phyloP scores from a whole-genome alignment of 2,797 vertebrate genomes.

The Phalloptychus januarius region DNA sequence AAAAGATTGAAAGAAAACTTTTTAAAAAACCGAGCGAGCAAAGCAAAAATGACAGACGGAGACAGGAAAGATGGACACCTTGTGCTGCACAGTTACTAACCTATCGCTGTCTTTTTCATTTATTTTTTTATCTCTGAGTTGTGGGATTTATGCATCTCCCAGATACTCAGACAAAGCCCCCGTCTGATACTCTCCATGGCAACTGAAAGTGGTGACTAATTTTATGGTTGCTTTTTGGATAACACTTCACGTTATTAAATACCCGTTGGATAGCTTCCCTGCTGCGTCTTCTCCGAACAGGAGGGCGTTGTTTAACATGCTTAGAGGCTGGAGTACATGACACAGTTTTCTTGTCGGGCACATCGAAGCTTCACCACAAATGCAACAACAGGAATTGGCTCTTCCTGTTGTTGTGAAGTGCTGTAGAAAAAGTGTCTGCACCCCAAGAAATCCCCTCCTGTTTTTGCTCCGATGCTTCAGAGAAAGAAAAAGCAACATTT shows the following conservation, averaged over 20 bases:
- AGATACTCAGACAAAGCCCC: slow-evolving; percentile 61
- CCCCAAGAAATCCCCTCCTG: not conserved
- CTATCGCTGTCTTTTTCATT: slow-evolving; percentile 38
- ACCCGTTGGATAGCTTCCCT: slow-evolving; percentile 45
- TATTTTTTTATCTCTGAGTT: slow-evolving; percentile 52
- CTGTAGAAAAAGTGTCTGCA: not conserved
- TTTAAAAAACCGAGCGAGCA: slow-evolving; percentile 47
- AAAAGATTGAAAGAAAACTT: slow-evolving; percentile 39
- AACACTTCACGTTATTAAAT: slow-evolving; percentile 66
- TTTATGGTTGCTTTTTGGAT: slow-evolving; percentile 64
- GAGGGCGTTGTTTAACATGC: slow-evolving; percentile 39
- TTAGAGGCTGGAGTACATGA: slow-evolving; percentile 15
- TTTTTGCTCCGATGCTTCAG: not conserved
- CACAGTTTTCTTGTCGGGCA: slow-evolving; percentile 7
- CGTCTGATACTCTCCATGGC: slow-evolving; percentile 71
- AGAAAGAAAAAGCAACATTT: not conserved
- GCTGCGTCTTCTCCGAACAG: slow-evolving; percentile 38
- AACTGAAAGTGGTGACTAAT: slow-evolving; percentile 65
- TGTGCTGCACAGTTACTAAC: slow-evolving; percentile 65
- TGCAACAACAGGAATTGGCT: not conserved
- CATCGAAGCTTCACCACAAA: not conserved
- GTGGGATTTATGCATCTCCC: slow-evolving; percentile 66
- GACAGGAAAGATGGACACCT: slow-evolving; percentile 52
- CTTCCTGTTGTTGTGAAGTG: not conserved
- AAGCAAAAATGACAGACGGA: slow-evolving; percentile 52